Evolutionary conservation across 2,113 vertebrate genomes (phyloP), one percentile per base, ranked within the genome.

Genomic region (Otocyon megalotis): DNA sequence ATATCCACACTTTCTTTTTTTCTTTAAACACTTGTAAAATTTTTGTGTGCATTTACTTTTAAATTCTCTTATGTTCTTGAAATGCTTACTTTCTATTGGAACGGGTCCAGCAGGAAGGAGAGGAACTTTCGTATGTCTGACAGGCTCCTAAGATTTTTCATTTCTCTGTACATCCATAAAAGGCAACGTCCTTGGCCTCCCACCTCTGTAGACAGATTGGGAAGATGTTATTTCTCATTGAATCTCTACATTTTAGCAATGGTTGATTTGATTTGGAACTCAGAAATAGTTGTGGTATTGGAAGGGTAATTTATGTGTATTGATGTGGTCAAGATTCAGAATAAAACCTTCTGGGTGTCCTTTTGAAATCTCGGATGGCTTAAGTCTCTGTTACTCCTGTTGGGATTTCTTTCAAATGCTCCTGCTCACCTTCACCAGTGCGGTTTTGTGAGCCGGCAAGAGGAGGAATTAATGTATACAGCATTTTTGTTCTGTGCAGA

Each of bases 401-500:
- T 84, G 60, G 7, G 14, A 3, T 65, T 53, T 90, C 60, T 56
- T 84, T 32, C 53, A 50, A 48, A n/a, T 58, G 56, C 43, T 10
- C 19, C 35, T 77, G 86, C 89, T 54, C 24, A 26, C 54, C 80
- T 43, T 93, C 86, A 19, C 37, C 22, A 6, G 80, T 96, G 30
- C 83, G 63, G 90, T 90, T 97, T 76, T 91, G 43, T 35, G 85
- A 81, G n/a, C 67, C 79, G 20, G 65, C 86, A 71, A 93, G 84
- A n/a, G 37, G 71, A 82, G 53, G n/a, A 58, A 32, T 54, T 87
- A 48, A 90, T 94, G 93, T 92, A 81, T 69, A 87, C 84, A 71
- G 35, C 97, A 79, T 92, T 87, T 71, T 60, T 72, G 72, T 88
- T 93, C 80, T 96, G 74, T 62, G 83, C 93, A 91, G 97, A 72